These are phyloP conservation scores for Pygoscelis antarcticus DNA, from an alignment of 2,113 vertebrate species.

Conservation along the genomic window DNA sequence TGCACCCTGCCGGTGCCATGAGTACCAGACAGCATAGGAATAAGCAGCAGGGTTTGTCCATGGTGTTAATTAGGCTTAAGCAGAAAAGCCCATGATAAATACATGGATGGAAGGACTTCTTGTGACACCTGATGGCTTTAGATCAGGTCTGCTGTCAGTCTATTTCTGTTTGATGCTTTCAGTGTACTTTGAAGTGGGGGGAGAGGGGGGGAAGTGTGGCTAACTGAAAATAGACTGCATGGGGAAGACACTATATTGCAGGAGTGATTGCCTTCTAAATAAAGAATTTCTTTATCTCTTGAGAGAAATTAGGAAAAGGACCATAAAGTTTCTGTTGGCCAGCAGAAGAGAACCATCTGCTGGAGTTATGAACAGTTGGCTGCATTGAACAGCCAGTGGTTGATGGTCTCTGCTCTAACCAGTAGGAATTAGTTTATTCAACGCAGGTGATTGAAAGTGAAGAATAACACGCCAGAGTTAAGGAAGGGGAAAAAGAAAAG, in stretches of 20 bases:
- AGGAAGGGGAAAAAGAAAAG: not conserved
- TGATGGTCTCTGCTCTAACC: not conserved
- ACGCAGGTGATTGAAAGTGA: not conserved
- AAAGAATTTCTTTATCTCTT: slow-evolving; percentile 9
- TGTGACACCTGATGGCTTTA: not conserved
- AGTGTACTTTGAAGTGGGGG: not conserved
- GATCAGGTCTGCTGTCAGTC: not conserved
- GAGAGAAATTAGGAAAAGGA: slow-evolving; percentile 26
- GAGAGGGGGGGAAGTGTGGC: not conserved
- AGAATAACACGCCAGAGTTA: not conserved
- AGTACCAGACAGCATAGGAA: not conserved
- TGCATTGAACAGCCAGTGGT: slow-evolving; percentile 12
- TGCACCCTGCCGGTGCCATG: fast-evolving
- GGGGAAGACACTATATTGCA: not conserved
- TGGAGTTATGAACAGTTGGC: slow-evolving; percentile 25
- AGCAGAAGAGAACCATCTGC: slow-evolving; percentile 57
- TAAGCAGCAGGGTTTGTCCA: fast-evolving
- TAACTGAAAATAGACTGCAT: not conserved
- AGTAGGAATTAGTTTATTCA: slow-evolving; percentile 2
- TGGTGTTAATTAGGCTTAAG: not conserved
- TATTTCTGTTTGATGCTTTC: not conserved
- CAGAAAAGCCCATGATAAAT: not conserved
- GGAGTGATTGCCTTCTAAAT: slow-evolving; percentile 41
- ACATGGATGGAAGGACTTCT: not conserved
- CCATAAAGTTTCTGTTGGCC: slow-evolving; percentile 53